Base-by-base conservation (phyloP, 2,113 vertebrate genomes). In the Isichthys henryi region DNA sequence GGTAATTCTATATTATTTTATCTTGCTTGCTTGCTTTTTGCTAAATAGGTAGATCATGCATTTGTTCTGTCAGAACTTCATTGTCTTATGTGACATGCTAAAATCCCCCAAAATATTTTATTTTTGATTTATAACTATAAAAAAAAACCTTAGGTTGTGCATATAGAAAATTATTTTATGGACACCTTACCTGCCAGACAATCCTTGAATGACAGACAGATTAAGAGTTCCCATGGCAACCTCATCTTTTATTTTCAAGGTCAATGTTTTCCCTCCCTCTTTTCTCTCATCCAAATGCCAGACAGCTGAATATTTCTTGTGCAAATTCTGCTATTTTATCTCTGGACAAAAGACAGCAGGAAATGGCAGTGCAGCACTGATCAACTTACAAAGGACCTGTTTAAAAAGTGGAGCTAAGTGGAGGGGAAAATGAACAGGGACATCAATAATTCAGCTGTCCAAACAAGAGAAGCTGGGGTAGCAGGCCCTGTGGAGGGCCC, bases 151-250 rank as follows among this genome's bases (percentile, higher is more conserved):
- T 95, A 94, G 96, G 95, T 95, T 96, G 94, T 95, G 95, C 85
- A 39, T 86, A 86, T 96, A 93, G 96, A 94, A 95, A 93, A 91
- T 90, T 91, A 93, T 93, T 95, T 77, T 94, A 88, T 95, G 94
- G 90, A 95, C 90, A 90, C 92, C 96, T 96, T 96, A 98, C 98
- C 97, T 97, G 96, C 91, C 91, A 95, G 96, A 93, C 95, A 96
- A 93, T 93, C 95, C 94, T 96, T 96, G 96, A 98, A 95, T 96
- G 96, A 96, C 96, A 99, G 96, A 93, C 97, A 96, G 95, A 96
- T 96, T 96, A 97, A 93, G 95, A 97, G 96, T 97, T 97, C 96
- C 97, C 97, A 97, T 97, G 97, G 97, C 96, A 98, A 98, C 97
- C 95, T 92, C 97, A 98, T 98, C 96, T 97, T 97, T 95, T 97